Evolutionary conservation across 1,140 invertebrate species (phyloP), one percentile per base, ranked within the genome.

Genomic region (Zaprionus nigranus): DNA sequence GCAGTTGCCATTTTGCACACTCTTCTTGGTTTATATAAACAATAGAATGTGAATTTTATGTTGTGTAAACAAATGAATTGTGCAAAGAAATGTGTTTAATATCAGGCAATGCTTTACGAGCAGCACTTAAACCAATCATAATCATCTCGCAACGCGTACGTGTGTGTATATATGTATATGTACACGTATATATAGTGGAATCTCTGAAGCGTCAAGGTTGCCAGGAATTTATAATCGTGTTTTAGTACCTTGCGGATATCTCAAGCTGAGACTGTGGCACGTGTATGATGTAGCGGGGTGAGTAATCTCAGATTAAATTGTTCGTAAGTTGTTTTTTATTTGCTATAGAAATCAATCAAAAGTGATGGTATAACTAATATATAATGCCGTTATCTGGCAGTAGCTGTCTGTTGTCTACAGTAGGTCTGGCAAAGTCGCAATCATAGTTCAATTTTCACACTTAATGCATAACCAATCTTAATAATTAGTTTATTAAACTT

Each of bases 71-170:
- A 65, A 54, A 46, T 24, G 36, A 56, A 58, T 38, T 24, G 30
- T 24, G 30, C 22, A 28, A 38, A 26, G 64, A 60, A 62, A 69
- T 74, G 58, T 74, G 65, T 62, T 62, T 57, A 57, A 74, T 36
- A 36, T 74, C 65, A 57, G 17, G 22, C 4, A 22, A 22, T 17
- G 38, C 22, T 57, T 54, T 40, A 65, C 53, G 63, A 57, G 3
- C 34, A 20, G 56, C 46, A 67, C 70, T 73, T 60, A 54, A 49
- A 28, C n/a, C 38, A 67, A 54, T 54, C 46, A 67, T 67, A 73
- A 67, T 38, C 20, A 57, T 70, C 40, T 46, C n/a, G 22, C 0
- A n/a, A 17, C 58, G 67, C 20, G 46, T 5, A 51, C 46, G 20
- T 51, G 46, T 51, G 20, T 24, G 46, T 12, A 5, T 24, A 7